These are phyloP conservation scores for Megalopta genalis DNA, from an alignment of 1,140 invertebrate species.

Conservation along the genomic window DNA sequence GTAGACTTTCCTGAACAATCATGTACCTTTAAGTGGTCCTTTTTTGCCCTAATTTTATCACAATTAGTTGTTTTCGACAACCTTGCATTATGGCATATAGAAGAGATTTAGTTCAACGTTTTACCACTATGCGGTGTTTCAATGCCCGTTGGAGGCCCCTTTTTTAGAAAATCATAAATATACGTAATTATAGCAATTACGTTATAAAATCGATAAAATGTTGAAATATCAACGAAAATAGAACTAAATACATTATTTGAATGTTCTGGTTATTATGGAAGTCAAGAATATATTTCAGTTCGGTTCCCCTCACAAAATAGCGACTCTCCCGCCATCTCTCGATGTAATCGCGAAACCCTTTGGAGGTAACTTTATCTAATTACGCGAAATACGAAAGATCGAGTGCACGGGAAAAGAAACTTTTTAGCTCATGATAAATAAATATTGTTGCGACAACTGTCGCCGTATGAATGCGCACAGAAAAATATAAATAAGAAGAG, in stretches of 20 bases:
- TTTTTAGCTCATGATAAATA: neutral
- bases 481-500: neutral
- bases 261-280: neutral
- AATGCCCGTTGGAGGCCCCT: too few species aligned
- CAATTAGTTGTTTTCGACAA: too few species aligned
- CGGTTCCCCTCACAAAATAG: neutral
- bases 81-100: too few species aligned
- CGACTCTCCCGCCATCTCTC: constrained; percentile 3
- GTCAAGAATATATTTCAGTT: neutral
- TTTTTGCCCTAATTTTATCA: too few species aligned
- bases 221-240: too few species aligned
- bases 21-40: too few species aligned
- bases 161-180: too few species aligned
- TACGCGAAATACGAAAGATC: neutral
- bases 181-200: too few species aligned
- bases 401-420: constrained; percentile 1
- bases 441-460: constrained; percentile 7
- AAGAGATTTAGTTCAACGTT: too few species aligned
- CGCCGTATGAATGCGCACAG: neutral
- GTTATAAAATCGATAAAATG: too few species aligned
- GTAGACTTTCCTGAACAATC: too few species aligned
- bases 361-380: neutral
- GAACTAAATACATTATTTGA: neutral
- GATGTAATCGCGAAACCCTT: neutral
- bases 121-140: too few species aligned